Conservation (phyloP, 2,888 invertebrate species). For the Scrobipalpa atriplicella region DNA sequence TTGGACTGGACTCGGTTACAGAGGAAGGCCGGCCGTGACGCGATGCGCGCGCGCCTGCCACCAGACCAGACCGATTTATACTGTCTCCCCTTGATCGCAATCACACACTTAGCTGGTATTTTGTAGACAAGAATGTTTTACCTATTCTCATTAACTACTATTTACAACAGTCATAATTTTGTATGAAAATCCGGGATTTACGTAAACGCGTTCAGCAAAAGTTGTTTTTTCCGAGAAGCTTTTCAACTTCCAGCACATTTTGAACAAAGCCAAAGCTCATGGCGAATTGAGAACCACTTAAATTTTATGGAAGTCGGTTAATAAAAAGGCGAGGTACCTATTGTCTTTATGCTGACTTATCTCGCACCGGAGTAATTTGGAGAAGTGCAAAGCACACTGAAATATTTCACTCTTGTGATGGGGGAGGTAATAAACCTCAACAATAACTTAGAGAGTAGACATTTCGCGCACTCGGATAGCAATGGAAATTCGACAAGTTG, state of each 20-base stretch:
- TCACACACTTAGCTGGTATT: conserved; percentile 28
- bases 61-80: conserved; percentile 27
- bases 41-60: conserved; percentile 39
- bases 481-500: no score
- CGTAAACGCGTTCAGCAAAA: neutral
- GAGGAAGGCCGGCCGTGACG: conserved; percentile 62
- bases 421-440: conserved; percentile 28
- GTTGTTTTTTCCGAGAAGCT: neutral
- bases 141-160: neutral
- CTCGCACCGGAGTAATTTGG: no score
- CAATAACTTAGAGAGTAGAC: no score
- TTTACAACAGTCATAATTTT: neutral
- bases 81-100: conserved; percentile 37
- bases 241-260: neutral
- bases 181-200: neutral
- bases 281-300: neutral
- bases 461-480: no score
- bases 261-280: neutral
- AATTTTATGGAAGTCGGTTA: no score
- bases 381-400: no score
- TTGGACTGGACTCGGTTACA: conserved; percentile 48
- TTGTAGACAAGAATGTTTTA: conserved; percentile 19
- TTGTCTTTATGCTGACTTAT: no score
- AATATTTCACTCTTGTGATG: neutral
- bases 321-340: no score